phyloP scores from a whole-genome alignment of 2,797 vertebrate genomes.

The Tarsius wallacei region DNA sequence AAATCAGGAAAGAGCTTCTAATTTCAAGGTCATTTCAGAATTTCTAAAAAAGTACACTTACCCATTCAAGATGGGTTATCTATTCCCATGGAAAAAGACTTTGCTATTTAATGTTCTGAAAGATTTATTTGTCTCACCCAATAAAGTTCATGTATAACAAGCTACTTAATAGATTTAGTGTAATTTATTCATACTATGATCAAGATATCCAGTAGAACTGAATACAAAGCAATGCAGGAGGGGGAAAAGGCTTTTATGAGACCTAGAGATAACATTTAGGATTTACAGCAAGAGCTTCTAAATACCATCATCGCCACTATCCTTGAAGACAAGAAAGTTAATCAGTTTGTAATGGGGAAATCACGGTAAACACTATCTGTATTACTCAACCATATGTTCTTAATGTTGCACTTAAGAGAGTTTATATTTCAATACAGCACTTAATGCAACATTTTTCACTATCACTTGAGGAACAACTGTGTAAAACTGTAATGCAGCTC shows the following conservation, averaged over 20 bases:
- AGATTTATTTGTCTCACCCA: neutral
- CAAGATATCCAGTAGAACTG: neutral
- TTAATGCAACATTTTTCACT: neutral
- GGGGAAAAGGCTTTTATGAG: neutral
- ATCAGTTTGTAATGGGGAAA: neutral
- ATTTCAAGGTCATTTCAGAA: conserved; percentile 25
- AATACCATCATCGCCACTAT: neutral
- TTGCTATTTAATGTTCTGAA: neutral
- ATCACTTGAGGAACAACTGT: neutral
- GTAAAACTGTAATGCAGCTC: neutral
- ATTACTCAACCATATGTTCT: neutral
- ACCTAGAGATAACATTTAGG: neutral
- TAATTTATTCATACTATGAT: neutral
- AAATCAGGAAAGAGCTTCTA: conserved; percentile 29
- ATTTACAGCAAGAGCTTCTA: neutral
- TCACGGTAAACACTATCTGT: neutral
- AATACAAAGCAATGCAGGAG: neutral
- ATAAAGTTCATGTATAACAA: neutral
- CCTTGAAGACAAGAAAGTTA: neutral
- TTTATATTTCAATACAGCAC: conserved; percentile 11
- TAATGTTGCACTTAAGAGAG: neutral
- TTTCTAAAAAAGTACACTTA: neutral
- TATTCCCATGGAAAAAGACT: neutral
- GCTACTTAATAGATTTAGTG: neutral
- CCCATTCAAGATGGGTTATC: neutral